These are phyloP conservation scores for Isotomurus palustris DNA, from an alignment of 2,888 invertebrate genomes.

Conservation along the genomic window DNA sequence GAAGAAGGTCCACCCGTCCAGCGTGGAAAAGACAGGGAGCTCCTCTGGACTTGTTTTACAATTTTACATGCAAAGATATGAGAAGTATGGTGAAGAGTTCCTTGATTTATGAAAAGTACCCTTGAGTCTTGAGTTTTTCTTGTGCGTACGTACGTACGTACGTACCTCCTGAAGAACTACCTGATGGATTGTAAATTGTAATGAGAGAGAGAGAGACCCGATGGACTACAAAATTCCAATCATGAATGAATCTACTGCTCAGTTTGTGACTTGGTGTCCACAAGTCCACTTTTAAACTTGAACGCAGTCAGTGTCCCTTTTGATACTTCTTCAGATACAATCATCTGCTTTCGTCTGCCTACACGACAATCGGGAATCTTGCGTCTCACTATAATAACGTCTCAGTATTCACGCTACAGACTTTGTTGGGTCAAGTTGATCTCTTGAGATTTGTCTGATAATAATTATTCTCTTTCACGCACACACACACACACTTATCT, in stretches of 20 bases:
- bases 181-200: too few species aligned
- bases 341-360: background rate
- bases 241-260: slow-evolving; percentile 43
- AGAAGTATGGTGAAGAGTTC: background rate
- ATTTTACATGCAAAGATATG: too few species aligned
- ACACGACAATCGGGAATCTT: too few species aligned
- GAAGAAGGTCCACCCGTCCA: too few species aligned
- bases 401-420: background rate
- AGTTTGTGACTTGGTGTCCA: slow-evolving; percentile 38
- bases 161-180: background rate
- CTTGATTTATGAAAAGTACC: slow-evolving; percentile 3
- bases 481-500: background rate
- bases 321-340: background rate
- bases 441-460: too few species aligned
- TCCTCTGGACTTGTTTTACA: too few species aligned
- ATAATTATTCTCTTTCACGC: background rate
- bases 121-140: too few species aligned
- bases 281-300: slow-evolving; percentile 1
- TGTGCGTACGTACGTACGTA: background rate
- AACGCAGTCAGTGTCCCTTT: background rate
- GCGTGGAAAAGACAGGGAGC: too few species aligned
- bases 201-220: background rate
- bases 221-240: slow-evolving; percentile 24
- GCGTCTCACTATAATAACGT: too few species aligned
- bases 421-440: slow-evolving; percentile 1